A percentile compares a stretch with the other conserved stretches of the same genome.
Evolutionary conservation across 2,888 invertebrate genomes (phyloP).

Genomic region (Prenolepis imparis): DNA sequence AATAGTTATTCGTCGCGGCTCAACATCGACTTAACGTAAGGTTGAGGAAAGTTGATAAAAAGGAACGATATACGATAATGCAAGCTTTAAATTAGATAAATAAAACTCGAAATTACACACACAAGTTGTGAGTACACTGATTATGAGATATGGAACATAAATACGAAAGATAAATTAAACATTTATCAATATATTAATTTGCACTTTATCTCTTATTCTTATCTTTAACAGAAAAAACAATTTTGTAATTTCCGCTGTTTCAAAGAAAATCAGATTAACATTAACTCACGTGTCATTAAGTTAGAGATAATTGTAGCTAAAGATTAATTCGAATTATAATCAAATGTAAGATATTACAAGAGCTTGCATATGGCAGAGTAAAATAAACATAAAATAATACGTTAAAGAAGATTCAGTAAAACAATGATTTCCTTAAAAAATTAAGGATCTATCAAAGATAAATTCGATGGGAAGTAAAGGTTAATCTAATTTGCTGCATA

Average conservation of each 20-base stretch:
- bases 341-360: background rate
- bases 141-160: background rate
- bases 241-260: background rate
- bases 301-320: background rate
- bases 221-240: background rate
- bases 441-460: background rate
- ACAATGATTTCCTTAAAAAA: background rate
- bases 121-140: background rate
- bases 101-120: background rate
- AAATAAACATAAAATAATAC: background rate
- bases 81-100: constrained; percentile 23
- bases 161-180: constrained; percentile 8
- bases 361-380: background rate
- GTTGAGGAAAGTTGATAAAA: background rate
- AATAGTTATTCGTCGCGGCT: background rate
- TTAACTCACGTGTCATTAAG: background rate
- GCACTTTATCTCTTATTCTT: background rate
- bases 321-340: background rate
- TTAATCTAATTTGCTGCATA: too few species aligned
- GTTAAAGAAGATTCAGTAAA: background rate
- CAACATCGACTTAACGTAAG: background rate
- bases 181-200: constrained; percentile 18
- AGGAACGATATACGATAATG: background rate
- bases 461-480: background rate
- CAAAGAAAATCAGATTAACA: background rate